phyloP scores from a whole-genome alignment of 2,888 invertebrate species.

The Alsophila aescularia region DNA sequence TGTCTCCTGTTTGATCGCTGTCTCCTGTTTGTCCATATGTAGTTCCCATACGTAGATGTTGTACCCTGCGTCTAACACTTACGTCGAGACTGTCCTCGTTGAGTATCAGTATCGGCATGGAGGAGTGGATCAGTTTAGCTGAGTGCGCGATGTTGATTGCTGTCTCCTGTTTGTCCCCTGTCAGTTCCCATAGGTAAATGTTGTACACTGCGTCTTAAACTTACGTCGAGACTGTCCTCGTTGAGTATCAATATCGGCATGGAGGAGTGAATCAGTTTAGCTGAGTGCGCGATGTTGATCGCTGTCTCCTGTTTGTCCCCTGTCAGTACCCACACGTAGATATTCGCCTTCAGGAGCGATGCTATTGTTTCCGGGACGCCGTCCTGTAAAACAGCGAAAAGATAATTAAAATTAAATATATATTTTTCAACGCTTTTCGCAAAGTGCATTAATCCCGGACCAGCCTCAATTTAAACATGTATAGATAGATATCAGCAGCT shows the following conservation, averaged over 20 bases:
- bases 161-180: conserved; percentile 99
- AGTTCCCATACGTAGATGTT: no score
- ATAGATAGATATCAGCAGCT: conserved; percentile 7
- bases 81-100: conserved; percentile 97
- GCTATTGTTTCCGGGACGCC: conserved; percentile 98
- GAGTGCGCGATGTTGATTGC: neutral
- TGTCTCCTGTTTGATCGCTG: no score
- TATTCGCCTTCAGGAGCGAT: conserved; percentile 95
- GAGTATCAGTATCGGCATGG: conserved; percentile 90
- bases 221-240: conserved; percentile 95
- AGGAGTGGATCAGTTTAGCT: neutral
- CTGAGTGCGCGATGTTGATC: conserved; percentile 99
- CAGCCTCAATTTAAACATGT: no score
- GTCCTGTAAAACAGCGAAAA: conserved; percentile 71
- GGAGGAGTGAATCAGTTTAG: conserved; percentile 91
- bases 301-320: conserved; percentile 99
- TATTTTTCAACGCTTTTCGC: no score
- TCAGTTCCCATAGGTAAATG: conserved; percentile 58
- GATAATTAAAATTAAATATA: no score
- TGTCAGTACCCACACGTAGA: conserved; percentile 98
- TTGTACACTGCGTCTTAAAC: conserved; percentile 45
- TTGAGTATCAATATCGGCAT: conserved; percentile 96
- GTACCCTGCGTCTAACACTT: conserved; percentile 57
- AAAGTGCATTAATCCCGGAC: no score
- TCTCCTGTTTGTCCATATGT: no score